phyloP scores from a whole-genome alignment of 2,113 vertebrate species.

The Epinephelus moara region DNA sequence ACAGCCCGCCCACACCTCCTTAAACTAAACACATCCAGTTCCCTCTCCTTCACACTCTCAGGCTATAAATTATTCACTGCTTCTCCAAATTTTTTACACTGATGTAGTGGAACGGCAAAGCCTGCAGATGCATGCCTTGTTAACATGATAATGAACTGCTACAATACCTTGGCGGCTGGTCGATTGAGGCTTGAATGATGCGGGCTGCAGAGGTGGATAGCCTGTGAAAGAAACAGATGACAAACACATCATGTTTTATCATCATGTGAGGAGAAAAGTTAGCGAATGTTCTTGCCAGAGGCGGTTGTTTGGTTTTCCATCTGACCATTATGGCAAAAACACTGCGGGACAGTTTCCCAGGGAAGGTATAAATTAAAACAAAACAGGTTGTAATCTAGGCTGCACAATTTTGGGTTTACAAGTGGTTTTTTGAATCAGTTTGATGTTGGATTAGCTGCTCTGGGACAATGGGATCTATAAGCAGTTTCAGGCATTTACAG shows the following conservation, averaged over 20 bases:
- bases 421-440: neutral
- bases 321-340: constrained; percentile 17
- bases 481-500: neutral
- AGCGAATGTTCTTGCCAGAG: constrained; percentile 6
- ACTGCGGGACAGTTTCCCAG: constrained; percentile 3
- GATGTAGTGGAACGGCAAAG: constrained; percentile 35
- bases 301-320: constrained; percentile 25
- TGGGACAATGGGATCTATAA: neutral
- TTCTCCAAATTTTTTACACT: constrained; percentile 31
- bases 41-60: constrained; percentile 50
- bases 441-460: neutral
- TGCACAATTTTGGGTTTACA: constrained; percentile 12
- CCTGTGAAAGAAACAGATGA: constrained; percentile 70
- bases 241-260: constrained; percentile 51
- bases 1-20: constrained; percentile 50
- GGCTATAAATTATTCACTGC: constrained; percentile 66
- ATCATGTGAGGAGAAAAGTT: constrained; percentile 28
- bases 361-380: constrained; percentile 21
- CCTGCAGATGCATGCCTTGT: constrained; percentile 16
- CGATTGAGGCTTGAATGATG: constrained; percentile 66
- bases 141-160: constrained; percentile 36
- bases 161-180: constrained; percentile 71
- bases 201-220: constrained; percentile 69
- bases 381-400: constrained; percentile 6
- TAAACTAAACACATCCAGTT: constrained; percentile 67